A percentile compares a stretch with the other conserved stretches of the same genome.
Evolutionary conservation across 2,888 invertebrate genomes (phyloP).

Genomic region (Oxyteleia sp.): DNA sequence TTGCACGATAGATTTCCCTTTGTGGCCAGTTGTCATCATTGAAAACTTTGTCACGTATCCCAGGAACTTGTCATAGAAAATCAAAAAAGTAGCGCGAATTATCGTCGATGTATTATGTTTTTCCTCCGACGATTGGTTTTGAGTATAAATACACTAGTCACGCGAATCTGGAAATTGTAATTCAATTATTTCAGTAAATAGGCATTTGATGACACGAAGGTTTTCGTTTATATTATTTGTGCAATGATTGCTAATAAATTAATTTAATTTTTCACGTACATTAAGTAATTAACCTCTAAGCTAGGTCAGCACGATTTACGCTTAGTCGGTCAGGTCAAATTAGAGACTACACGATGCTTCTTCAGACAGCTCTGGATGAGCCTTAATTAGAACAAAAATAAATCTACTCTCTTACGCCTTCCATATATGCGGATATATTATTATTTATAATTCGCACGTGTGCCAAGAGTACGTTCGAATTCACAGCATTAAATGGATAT

Average conservation of each 20-base stretch:
- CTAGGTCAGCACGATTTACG: constrained; percentile 38
- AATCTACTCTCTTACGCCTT: constrained; percentile 39
- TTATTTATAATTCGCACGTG: neutral
- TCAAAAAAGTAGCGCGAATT: constrained; percentile 80
- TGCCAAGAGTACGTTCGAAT: neutral
- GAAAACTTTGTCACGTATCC: constrained; percentile 84
- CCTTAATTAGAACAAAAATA: constrained; percentile 84
- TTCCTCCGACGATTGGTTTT: too few relatives aligned
- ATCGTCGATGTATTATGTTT: constrained; percentile 75
- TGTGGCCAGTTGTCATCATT: constrained; percentile 83
- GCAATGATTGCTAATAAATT: constrained; percentile 1
- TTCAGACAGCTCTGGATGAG: constrained; percentile 45
- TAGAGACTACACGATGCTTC: constrained; percentile 41
- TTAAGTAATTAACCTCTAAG: constrained; percentile 37
- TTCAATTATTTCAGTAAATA: neutral
- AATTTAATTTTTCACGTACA: constrained; percentile 25
- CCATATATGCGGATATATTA: constrained; percentile 40
- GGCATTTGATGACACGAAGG: neutral
- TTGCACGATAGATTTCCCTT: constrained; percentile 80
- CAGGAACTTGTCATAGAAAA: constrained; percentile 84
- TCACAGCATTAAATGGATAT: neutral
- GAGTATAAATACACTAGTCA: constrained; percentile 3
- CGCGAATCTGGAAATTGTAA: neutral
- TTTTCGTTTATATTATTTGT: neutral
- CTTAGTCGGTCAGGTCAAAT: constrained; percentile 42